Evolutionary conservation across 2,888 invertebrate genomes (phyloP).

Genomic region (Rhabditoides inermis): DNA sequence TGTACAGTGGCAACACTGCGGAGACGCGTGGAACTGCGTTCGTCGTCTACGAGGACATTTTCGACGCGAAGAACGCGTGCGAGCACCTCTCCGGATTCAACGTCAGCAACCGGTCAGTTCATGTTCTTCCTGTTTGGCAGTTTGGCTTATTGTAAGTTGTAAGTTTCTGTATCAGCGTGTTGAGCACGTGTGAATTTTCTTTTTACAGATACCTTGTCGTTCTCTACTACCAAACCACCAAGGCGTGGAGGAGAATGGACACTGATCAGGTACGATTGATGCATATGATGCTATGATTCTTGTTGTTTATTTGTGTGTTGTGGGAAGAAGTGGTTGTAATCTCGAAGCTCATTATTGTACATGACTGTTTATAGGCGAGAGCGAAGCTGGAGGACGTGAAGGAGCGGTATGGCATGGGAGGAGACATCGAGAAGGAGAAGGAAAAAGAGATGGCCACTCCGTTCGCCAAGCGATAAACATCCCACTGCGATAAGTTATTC

Average conservation of each 20-base stretch:
- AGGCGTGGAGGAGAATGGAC: conserved; percentile 56
- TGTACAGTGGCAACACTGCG: conserved; percentile 81
- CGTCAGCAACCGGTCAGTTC: conserved; percentile 90
- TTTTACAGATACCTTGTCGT: conserved; percentile 86
- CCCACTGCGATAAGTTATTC: too few relatives aligned
- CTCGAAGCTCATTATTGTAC: not conserved
- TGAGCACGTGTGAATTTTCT: too few relatives aligned
- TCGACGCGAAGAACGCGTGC: conserved; percentile 99
- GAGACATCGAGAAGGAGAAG: conserved; percentile 50
- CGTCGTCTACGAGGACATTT: conserved; percentile 98
- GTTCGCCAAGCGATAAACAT: too few relatives aligned
- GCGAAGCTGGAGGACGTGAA: conserved; percentile 58
- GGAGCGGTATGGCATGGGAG: conserved; percentile 56
- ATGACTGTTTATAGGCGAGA: conserved; percentile 48
- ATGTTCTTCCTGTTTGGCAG: not conserved
- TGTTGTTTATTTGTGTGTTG: not conserved
- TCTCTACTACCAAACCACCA: conserved; percentile 76
- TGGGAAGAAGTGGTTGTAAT: not conserved
- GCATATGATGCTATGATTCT: not conserved
- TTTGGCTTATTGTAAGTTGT: not conserved
- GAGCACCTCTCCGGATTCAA: conserved; percentile 98
- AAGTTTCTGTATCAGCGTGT: not conserved
- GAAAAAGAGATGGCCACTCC: too few relatives aligned
- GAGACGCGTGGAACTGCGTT: conserved; percentile 97
- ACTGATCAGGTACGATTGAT: conserved; percentile 53